These are phyloP conservation scores for Oscheius sp. DNA, from an alignment of 2,888 invertebrate species.

Conservation along the genomic window DNA sequence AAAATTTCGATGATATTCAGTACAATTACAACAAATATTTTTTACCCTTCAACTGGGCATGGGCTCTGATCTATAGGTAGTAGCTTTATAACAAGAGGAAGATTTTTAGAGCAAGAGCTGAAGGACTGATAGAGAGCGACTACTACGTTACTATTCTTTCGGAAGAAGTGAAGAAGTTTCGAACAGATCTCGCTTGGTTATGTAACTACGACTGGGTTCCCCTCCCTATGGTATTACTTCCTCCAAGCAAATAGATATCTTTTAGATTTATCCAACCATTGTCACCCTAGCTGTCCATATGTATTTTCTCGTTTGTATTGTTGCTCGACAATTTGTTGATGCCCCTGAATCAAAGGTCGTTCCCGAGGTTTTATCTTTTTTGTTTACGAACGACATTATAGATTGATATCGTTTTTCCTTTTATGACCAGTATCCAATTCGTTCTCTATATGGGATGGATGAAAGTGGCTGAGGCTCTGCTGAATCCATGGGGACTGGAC, in stretches of 20 bases:
- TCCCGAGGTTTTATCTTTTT: neutral
- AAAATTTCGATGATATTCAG: slow-evolving; percentile 56
- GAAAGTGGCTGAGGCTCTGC: slow-evolving; percentile 61
- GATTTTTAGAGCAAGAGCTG: slow-evolving; percentile 41
- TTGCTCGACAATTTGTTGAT: slow-evolving; percentile 52
- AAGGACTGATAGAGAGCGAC: slow-evolving; percentile 52
- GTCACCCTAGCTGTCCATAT: slow-evolving; percentile 64
- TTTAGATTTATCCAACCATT: slow-evolving; percentile 66
- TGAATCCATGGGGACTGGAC: slow-evolving; percentile 66
- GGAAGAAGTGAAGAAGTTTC: slow-evolving; percentile 59
- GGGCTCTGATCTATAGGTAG: slow-evolving; percentile 45
- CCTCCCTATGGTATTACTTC: neutral
- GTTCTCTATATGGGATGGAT: slow-evolving; percentile 64
- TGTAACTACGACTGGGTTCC: slow-evolving; percentile 67
- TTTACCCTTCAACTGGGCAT: slow-evolving; percentile 54
- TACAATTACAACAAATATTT: slow-evolving; percentile 55
- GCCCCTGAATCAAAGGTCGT: slow-evolving; percentile 34
- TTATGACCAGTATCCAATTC: slow-evolving; percentile 63
- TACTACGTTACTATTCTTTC: slow-evolving; percentile 56
- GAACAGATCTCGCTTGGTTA: slow-evolving; percentile 61
- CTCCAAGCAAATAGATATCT: neutral
- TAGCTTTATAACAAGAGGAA: neutral
- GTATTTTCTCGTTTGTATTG: slow-evolving; percentile 55
- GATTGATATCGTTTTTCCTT: slow-evolving; percentile 58
- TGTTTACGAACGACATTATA: slow-evolving; percentile 22